Evolutionary conservation across 2,888 invertebrate genomes (phyloP), one percentile per base, ranked within the genome.

Genomic region (Coenonympha arcania): DNA sequence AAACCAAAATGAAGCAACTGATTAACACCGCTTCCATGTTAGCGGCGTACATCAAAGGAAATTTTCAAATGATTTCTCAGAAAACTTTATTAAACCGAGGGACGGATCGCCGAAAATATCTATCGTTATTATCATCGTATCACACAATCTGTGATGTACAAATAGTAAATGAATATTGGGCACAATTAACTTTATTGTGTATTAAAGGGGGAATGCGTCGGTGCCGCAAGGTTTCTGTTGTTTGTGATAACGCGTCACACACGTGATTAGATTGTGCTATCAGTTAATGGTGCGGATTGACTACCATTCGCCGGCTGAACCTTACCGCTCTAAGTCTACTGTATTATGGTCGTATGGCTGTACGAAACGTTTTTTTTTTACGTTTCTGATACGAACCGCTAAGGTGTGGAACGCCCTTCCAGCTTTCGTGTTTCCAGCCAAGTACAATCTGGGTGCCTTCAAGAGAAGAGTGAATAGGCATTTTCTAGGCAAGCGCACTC

Each of bases 261-360:
- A 57, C n/a, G 53, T 66, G 82, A 84, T 82, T 65, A 81, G 80
- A 80, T 80, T 63, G 13, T 34, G 59, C 66, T 84, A 84, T 82
- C 79, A 64, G 59, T 69, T 74, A 76, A 82, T 83, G 72, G 68
- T 67, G 57, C 67, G 78, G 80, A 83, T 82, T 78, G 84, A 80
- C 82, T 86, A 84, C 85, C 76, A 82, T 80, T 78, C 79, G 73
- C 63, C 64, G 65, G 69, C 69, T 69, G 69, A 39, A 41, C 42
- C 22, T 44, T 44, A 36, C 28, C 24, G 31, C 26, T 48, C 40
- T n/a, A n/a, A n/a, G n/a, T n/a, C n/a, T 41, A 45, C 28, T 16
- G 36, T 48, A 41, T 42, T 49, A 37, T n/a, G n/a, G n/a, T 51
- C 9, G 24, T 9, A 26, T 9, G 3, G 24, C 42, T 52, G 34